phyloP scores from a whole-genome alignment of 1,140 invertebrate species.

The Apis mellifera region Amel_HAv3.1 CM009933.2:2029501-2030000 shows the following conservation, averaged over 20 bases:
- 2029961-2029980: too few relatives aligned
- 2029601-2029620: neutral
- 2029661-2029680: slow-evolving; percentile 43
- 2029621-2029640: neutral
- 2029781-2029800: too few relatives aligned
- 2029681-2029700: slow-evolving; percentile 50
- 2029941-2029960: too few relatives aligned
- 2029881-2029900: neutral
- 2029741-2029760: slow-evolving; percentile 34
- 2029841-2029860: neutral
- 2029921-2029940: too few relatives aligned
- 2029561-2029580: slow-evolving; percentile 51
- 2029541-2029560: slow-evolving; percentile 18
- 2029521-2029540: neutral
- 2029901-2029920: too few relatives aligned
- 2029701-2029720: slow-evolving; percentile 62
- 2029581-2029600: slow-evolving; percentile 39
- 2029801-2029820: neutral
- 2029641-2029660: neutral
- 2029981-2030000: too few relatives aligned
- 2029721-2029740: slow-evolving; percentile 47
- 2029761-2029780: neutral
- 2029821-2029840: neutral
- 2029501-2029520: slow-evolving; percentile 4
- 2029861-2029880: neutral